Evolutionary conservation across 2,888 invertebrate species (phyloP).

Genomic region (Notocelia uddmanniana): DNA sequence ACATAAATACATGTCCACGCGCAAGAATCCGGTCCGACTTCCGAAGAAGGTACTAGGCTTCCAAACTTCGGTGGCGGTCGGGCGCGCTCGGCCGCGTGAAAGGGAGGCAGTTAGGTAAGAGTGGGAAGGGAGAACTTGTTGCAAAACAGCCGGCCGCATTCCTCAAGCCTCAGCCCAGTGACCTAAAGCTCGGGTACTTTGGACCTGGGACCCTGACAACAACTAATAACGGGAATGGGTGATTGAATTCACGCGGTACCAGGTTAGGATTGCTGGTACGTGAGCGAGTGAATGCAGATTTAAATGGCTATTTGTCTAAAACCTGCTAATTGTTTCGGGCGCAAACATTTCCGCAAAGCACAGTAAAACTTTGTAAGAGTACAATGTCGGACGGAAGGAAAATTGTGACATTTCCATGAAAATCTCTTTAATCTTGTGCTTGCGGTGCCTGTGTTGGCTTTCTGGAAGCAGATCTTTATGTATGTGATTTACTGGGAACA

Average conservation of each 20-base stretch:
- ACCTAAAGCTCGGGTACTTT: conserved; percentile 71
- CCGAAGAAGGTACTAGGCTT: conserved; percentile 64
- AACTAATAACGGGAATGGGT: conserved; percentile 37
- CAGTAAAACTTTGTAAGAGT: conserved; percentile 11
- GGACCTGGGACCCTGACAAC: conserved; percentile 49
- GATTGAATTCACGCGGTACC: conserved; percentile 23
- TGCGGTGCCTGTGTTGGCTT: neutral
- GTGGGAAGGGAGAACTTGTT: conserved; percentile 76
- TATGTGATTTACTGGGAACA: neutral
- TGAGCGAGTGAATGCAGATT: conserved; percentile 22
- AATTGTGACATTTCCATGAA: neutral
- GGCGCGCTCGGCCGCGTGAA: conserved; percentile 48
- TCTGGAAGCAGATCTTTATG: neutral
- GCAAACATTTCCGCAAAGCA: conserved; percentile 11
- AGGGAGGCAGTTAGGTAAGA: conserved; percentile 53
- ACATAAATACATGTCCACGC: conserved; percentile 58
- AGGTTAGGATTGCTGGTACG: conserved; percentile 7
- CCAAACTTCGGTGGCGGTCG: conserved; percentile 52
- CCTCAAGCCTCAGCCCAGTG: conserved; percentile 76
- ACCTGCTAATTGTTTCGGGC: conserved; percentile 10
- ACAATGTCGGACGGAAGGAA: neutral
- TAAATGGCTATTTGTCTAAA: neutral
- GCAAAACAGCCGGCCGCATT: conserved; percentile 81
- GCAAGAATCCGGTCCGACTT: conserved; percentile 69
- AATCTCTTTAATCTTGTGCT: neutral